phyloP scores from a whole-genome alignment of 2,888 invertebrate species.

The Strigamia transsilvanica region DNA sequence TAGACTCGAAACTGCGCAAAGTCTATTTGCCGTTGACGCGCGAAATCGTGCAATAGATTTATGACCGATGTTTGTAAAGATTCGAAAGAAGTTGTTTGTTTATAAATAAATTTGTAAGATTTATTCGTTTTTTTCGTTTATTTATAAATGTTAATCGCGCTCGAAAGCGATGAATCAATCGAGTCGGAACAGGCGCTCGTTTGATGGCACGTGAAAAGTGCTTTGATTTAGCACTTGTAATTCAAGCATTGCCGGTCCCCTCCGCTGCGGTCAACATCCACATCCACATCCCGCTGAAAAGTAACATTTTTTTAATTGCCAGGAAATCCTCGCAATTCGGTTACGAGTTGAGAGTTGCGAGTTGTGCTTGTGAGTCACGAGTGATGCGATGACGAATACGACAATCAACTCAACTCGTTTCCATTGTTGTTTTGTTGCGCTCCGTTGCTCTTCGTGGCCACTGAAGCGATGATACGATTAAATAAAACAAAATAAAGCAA shows the following conservation, averaged over 20 bases:
- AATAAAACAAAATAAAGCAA: too few species aligned
- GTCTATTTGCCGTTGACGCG: background rate
- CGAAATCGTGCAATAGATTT: background rate
- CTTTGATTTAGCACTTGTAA: background rate
- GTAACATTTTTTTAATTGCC: background rate
- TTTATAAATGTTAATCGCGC: background rate
- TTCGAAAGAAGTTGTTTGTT: background rate
- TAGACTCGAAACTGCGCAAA: constrained; percentile 57
- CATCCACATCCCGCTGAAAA: background rate
- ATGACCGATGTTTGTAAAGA: background rate
- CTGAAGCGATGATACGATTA: background rate
- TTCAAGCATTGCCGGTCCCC: background rate
- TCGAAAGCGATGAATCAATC: background rate
- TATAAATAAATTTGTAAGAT: background rate
- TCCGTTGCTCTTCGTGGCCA: background rate
- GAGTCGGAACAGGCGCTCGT: too few species aligned
- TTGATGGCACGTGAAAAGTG: too few species aligned
- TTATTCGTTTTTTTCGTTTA: background rate
- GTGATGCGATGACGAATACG: too few species aligned
- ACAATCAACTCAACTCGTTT: too few species aligned
- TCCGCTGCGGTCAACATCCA: too few species aligned
- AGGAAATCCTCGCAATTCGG: background rate
- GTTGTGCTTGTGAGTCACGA: too few species aligned
- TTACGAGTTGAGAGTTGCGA: background rate
- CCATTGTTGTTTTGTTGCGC: background rate